Evolutionary conservation across 2,113 vertebrate species (phyloP), one percentile per base, ranked within the genome.

Genomic region (Corythoichthys intestinalis): DNA sequence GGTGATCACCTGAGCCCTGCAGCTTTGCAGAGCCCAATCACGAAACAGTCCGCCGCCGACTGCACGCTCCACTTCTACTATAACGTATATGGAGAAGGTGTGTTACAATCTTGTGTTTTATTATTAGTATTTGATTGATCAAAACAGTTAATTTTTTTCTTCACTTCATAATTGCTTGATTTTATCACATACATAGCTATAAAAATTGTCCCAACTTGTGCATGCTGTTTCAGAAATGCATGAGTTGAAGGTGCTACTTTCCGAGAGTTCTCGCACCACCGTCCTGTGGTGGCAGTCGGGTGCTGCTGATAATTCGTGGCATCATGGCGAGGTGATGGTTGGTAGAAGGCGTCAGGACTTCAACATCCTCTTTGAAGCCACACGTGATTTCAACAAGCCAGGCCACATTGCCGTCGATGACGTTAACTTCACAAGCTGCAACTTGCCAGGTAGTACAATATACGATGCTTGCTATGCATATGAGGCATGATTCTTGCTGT

Each of bases 401-500:
- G 90, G 90, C 56, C 86, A 91, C 65, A 70, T 92, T 0, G 81
- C 87, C 44, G 75, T 93, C 20, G 92, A 93, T 65, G 90, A 92
- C 78, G 71, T 93, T 5, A 6, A 59, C 67, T 88, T 92, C 71
- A 69, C 77, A 37, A 88, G 83, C 85, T 92, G 92, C 76, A 69
- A 71, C 44, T 72, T 91, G 17, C 81, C 88, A 71, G 90, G 92
- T 91, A 81, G 2, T 9, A 2, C 4, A 6, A 44, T 61, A 28
- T n/a, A 3, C 8, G 10, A 14, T 12, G 7, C 11, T 54, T 14
- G 8, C 12, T 15, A 28, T 52, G 14, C 47, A 44, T n/a, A 20
- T 41, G 47, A 57, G 4, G 8, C 3, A 14, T 69, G 3, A 9
- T 37, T 15, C 34, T 38, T 3, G 57, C 58, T 41, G n/a, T 50